These are phyloP conservation scores for Crenichthys baileyi DNA, from an alignment of 2,797 vertebrate species.

Conservation along the genomic window DNA sequence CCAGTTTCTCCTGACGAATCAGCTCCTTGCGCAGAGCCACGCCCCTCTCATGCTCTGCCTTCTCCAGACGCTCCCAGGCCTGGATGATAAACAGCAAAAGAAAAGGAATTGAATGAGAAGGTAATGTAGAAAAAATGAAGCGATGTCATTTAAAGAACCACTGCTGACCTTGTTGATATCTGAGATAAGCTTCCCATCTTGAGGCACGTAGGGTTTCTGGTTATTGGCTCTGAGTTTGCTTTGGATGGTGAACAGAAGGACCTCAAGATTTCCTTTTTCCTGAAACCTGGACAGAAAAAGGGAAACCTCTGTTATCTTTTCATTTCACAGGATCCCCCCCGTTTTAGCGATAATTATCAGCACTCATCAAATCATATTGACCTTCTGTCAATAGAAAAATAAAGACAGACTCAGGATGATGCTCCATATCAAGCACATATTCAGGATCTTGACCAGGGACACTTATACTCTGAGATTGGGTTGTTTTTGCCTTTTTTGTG, in stretches of 20 bases:
- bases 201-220: constrained; percentile 90
- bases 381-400: neutral
- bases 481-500: neutral
- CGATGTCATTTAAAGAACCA: neutral
- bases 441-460: neutral
- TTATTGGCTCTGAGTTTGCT: constrained; percentile 95
- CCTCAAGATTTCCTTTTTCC: constrained; percentile 96
- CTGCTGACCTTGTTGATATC: constrained; percentile 91
- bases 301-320: neutral
- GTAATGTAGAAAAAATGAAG: neutral
- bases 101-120: too few species aligned
- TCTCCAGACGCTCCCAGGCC: constrained; percentile 92
- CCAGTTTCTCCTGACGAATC: constrained; percentile 96
- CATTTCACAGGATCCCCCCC: neutral
- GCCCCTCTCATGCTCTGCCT: constrained; percentile 92
- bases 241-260: constrained; percentile 97
- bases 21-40: constrained; percentile 90
- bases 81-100: constrained; percentile 39
- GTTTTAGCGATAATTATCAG: neutral
- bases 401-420: neutral
- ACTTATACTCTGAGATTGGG: neutral
- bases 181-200: constrained; percentile 91
- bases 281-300: constrained; percentile 84
- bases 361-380: neutral
- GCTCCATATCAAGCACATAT: too few species aligned